Conservation (phyloP, 2,888 invertebrate genomes). For the Pyrgus malvae region DNA sequence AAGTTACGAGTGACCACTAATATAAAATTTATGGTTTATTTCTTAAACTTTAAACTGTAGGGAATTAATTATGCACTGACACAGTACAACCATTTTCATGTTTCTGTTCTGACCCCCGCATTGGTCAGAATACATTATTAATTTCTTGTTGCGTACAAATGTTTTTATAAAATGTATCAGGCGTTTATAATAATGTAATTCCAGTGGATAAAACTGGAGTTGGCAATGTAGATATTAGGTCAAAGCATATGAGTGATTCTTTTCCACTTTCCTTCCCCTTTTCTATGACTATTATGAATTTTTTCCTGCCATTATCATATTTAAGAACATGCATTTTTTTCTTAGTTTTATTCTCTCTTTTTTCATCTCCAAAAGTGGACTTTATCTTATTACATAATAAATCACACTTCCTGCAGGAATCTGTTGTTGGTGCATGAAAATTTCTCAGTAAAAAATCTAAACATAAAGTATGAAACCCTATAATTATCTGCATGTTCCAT, state of each 20-base stretch:
- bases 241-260: conserved; percentile 33
- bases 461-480: conserved; percentile 24
- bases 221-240: conserved; percentile 36
- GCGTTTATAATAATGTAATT: conserved; percentile 38
- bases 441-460: conserved; percentile 26
- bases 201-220: conserved; percentile 35
- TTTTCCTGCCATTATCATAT: conserved; percentile 27
- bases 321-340: conserved; percentile 23
- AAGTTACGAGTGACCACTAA: conserved; percentile 28
- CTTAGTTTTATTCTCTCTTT: conserved; percentile 17
- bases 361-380: conserved; percentile 9
- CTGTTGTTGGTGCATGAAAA: conserved; percentile 31
- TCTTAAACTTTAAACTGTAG: conserved; percentile 21
- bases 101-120: too few species aligned
- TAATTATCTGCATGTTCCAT: not conserved
- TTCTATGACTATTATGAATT: conserved; percentile 29
- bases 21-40: conserved; percentile 30
- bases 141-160: conserved; percentile 28
- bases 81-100: conserved; percentile 39
- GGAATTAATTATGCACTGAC: conserved; percentile 29
- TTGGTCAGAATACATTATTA: conserved; percentile 39
- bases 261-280: conserved; percentile 25
- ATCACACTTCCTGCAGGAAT: conserved; percentile 27
- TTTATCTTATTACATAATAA: conserved; percentile 26
- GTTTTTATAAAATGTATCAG: conserved; percentile 36